phyloP scores from a whole-genome alignment of 2,888 invertebrate species.

The Volucella inflata region DNA sequence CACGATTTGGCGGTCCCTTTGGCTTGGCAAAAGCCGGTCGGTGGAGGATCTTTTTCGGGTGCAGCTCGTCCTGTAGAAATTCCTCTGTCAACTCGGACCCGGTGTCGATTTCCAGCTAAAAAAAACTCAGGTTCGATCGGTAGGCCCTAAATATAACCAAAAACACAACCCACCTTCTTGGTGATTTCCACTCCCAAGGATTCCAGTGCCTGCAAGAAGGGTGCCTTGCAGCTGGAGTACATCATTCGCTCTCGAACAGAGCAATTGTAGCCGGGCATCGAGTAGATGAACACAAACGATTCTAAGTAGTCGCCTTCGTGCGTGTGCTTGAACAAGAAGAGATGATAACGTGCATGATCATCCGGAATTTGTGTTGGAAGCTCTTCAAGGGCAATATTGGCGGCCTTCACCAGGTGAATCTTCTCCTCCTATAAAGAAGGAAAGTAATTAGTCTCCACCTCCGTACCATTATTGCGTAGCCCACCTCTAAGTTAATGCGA shows the following conservation, averaged over 20 bases:
- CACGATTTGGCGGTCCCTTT: slow-evolving; percentile 96
- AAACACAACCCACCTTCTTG: slow-evolving; percentile 89
- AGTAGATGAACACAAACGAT: slow-evolving; percentile 97
- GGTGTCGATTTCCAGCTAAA: slow-evolving; percentile 95
- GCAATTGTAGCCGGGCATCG: slow-evolving; percentile 98
- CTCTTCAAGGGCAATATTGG: slow-evolving; percentile 86
- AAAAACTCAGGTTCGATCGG: slow-evolving; percentile 59
- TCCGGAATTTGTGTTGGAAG: slow-evolving; percentile 92
- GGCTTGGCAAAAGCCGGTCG: slow-evolving; percentile 97
- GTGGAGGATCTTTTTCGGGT: slow-evolving; percentile 95
- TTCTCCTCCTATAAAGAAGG: slow-evolving; percentile 87
- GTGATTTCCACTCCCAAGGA: slow-evolving; percentile 90
- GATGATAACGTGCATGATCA: slow-evolving; percentile 92
- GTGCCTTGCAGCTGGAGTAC: slow-evolving; percentile 98
- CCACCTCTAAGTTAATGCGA: slow-evolving; percentile 89
- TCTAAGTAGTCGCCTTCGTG: slow-evolving; percentile 96
- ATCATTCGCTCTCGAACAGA: slow-evolving; percentile 99
- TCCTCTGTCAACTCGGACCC: slow-evolving; percentile 95
- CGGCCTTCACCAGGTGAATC: slow-evolving; percentile 91
- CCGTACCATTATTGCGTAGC: background rate
- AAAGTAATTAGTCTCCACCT: slow-evolving; percentile 70
- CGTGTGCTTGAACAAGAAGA: slow-evolving; percentile 93
- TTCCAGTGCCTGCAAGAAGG: slow-evolving; percentile 93
- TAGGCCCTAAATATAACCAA: background rate
- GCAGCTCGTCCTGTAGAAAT: slow-evolving; percentile 95